Base-by-base conservation (phyloP, 2,113 vertebrate genomes). In the Verasper variegatus region DNA sequence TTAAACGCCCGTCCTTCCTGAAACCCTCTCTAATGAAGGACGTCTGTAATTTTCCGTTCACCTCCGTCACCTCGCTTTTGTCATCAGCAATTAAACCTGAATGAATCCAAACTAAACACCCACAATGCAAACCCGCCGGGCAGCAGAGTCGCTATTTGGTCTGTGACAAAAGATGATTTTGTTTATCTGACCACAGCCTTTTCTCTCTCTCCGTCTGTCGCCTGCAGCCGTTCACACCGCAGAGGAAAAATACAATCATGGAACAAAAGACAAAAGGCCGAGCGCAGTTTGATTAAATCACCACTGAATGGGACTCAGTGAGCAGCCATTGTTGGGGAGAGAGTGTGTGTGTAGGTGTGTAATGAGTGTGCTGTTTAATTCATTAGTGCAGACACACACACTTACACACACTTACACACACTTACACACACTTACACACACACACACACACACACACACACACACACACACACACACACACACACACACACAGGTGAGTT, bases 211-310 rank as follows among this genome's bases (percentile, higher is more conserved):
- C 40, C 40, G 12, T 13, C 72, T 52, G 23, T 27, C 63, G 52
- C 67, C 71, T 3, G 60, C 75, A 87, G 83, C 84, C 81, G 67
- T 68, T 83, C 82, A 55, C 65, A 3, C 20, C 20, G 9, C 58
- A 15, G 76, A 58, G 72, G 51, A 64, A 81, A 31, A 84, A 84
- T 74, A 80, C 58, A 78, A 84, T 84, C 82, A 82, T n/a, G 17
- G 57, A 65, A 80, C 81, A 80, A 85, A 81, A 82, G 80, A 86
- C 55, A 74, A 87, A 88, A 88, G 92, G 85, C 88, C 70, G 74
- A 77, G 82, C 61, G 61, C 74, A 74, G 79, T 89, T 86, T 91
- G 89, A 93, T 92, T 91, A 84, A 92, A 91, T 91, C 87, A 84
- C 65, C 31, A 37, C 56, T 81, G 87, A 92, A 88, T 81, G 74